Conservation (phyloP, 2,888 invertebrate genomes). For the Melanargia galathea region DNA sequence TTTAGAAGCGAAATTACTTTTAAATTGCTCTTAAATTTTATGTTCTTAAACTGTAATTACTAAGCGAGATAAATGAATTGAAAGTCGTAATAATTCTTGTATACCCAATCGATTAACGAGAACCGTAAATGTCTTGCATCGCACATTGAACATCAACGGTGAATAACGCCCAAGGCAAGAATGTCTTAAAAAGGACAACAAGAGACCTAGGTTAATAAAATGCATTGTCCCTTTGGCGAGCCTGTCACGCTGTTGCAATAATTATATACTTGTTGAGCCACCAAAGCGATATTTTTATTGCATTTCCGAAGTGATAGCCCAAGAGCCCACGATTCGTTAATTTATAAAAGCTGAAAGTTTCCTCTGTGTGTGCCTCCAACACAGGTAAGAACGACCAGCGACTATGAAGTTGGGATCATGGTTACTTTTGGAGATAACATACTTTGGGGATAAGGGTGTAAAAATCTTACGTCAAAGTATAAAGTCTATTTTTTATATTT, state of each 20-base stretch:
- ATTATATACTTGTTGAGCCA: background rate
- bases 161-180: background rate
- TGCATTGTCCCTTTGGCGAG: background rate
- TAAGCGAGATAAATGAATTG: background rate
- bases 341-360: no score
- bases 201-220: background rate
- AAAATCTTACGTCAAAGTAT: no score
- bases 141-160: background rate
- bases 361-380: no score
- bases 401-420: no score
- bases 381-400: no score
- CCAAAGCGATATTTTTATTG: conserved; percentile 32
- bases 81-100: background rate
- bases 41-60: conserved; percentile 3
- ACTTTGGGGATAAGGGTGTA: no score
- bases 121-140: background rate
- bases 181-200: background rate
- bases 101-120: background rate
- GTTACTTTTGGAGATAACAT: no score
- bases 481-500: no score
- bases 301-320: conserved; percentile 39
- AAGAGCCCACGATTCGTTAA: no score
- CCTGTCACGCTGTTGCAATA: background rate
- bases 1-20: conserved; percentile 5
- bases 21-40: conserved; percentile 1